These are phyloP conservation scores for Sycophaga agraensis DNA, from an alignment of 1,140 invertebrate genomes.

Conservation along the genomic window DNA sequence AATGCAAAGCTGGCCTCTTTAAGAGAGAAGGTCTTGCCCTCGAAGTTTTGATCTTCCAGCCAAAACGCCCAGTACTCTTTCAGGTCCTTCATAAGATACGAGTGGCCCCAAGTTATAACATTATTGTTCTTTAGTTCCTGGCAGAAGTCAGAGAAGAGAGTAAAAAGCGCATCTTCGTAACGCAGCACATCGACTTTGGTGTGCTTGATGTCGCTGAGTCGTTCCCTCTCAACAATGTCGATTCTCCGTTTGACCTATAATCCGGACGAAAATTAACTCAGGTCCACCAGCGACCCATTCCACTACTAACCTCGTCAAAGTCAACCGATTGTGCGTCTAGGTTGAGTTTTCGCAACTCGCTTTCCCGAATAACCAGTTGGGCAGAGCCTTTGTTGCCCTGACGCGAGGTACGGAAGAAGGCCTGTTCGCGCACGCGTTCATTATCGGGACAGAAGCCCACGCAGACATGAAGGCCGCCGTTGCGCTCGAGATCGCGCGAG, in stretches of 20 bases:
- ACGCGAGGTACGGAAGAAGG: slow-evolving; percentile 46
- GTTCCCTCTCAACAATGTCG: slow-evolving; percentile 15
- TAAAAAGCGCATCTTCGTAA: slow-evolving; percentile 23
- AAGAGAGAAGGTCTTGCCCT: slow-evolving; percentile 17
- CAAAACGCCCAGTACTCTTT: slow-evolving; percentile 27
- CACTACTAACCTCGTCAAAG: slow-evolving; percentile 20
- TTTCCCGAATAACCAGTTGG: slow-evolving; percentile 32
- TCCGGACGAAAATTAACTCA: too few relatives aligned
- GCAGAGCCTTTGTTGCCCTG: slow-evolving; percentile 42
- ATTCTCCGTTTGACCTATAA: slow-evolving; percentile 23
- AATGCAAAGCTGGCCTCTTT: slow-evolving; percentile 24
- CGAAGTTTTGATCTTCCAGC: slow-evolving; percentile 26
- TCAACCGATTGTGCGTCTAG: slow-evolving; percentile 11
- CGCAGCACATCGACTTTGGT: slow-evolving; percentile 20
- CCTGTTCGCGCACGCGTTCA: slow-evolving; percentile 47
- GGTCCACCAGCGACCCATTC: not conserved
- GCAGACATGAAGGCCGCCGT: slow-evolving; percentile 49
- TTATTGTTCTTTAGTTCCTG: slow-evolving; percentile 25
- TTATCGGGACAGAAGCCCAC: slow-evolving; percentile 47
- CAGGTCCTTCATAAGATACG: slow-evolving; percentile 25
- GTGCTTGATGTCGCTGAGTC: slow-evolving; percentile 20
- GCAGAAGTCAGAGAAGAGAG: slow-evolving; percentile 21
- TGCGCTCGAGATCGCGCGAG: slow-evolving; percentile 32
- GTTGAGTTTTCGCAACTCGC: slow-evolving; percentile 11
- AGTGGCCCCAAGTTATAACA: slow-evolving; percentile 27